Evolutionary conservation across 2,888 invertebrate species (phyloP).

Genomic region (Stegana nigrithorax): DNA sequence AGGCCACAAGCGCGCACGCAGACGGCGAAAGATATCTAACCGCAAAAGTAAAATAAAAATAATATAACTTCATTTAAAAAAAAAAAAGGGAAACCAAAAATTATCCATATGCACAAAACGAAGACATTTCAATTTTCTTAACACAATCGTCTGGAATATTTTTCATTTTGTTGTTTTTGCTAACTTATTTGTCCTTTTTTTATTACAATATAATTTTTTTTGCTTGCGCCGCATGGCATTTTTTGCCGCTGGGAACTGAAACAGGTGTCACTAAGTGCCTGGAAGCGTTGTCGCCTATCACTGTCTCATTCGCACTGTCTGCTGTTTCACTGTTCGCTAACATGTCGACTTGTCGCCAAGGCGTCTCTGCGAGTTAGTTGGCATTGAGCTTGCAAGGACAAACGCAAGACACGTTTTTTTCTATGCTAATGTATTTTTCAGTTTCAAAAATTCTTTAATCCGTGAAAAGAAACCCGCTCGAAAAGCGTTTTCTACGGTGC

Average conservation of each 20-base stretch:
- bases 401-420: constrained; percentile 39
- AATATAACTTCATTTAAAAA: too few species aligned
- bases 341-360: constrained; percentile 14
- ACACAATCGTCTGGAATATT: neutral
- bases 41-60: too few species aligned
- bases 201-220: too few species aligned
- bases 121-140: constrained; percentile 24
- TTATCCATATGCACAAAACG: too few species aligned
- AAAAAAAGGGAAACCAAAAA: too few species aligned
- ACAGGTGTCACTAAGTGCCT: constrained; percentile 63
- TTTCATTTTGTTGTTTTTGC: neutral
- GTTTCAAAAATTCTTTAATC: constrained; percentile 55
- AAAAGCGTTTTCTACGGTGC: constrained; percentile 51
- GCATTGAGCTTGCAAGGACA: too few species aligned
- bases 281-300: neutral
- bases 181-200: too few species aligned
- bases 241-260: constrained; percentile 49
- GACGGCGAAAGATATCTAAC: constrained; percentile 65
- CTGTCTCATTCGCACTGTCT: too few species aligned
- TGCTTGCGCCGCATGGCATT: neutral
- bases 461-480: constrained; percentile 53
- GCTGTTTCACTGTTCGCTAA: too few species aligned
- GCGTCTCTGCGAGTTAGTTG: constrained; percentile 2
- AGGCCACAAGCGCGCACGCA: constrained; percentile 60
- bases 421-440: constrained; percentile 61